Percentiles rank a stretch among this genome's conserved stretches.
Evolutionary conservation across 64 coral and sea anemone genomes (phyloP).

Genomic region (Stylophora pistillata): DNA sequence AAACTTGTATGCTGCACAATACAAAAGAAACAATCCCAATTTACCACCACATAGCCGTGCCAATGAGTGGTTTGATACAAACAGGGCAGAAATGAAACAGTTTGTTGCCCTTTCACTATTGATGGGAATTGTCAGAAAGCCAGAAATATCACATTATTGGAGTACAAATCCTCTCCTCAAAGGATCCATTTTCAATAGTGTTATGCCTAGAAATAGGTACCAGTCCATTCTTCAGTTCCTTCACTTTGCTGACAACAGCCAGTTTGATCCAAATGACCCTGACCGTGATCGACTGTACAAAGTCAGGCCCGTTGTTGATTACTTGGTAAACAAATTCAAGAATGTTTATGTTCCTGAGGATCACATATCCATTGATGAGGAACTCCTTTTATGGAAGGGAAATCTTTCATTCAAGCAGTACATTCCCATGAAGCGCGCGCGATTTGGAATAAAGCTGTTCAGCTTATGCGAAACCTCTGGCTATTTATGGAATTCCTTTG

Average conservation of each 20-base stretch:
- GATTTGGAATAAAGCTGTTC: conserved; percentile 47
- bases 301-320: conserved; percentile 27
- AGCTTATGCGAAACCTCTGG: conserved; percentile 23
- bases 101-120: conserved; percentile 46
- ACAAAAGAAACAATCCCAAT: conserved; percentile 36
- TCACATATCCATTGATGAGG: conserved; percentile 39
- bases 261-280: conserved; percentile 8
- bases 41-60: conserved; percentile 10
- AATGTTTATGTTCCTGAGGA: conserved; percentile 33
- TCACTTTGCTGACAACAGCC: conserved; percentile 38
- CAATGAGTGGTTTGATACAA: conserved; percentile 50
- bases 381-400: conserved; percentile 23
- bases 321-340: conserved; percentile 10
- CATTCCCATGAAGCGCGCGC: conserved; percentile 10
- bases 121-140: conserved; percentile 52
- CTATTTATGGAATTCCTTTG: background rate
- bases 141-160: conserved; percentile 38
- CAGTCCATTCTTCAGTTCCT: too few species aligned
- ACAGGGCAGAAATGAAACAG: conserved; percentile 44
- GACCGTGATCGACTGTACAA: too few species aligned
- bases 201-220: background rate
- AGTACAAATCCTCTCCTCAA: conserved; percentile 36
- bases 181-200: too few species aligned
- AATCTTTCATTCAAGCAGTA: conserved; percentile 37
- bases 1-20: conserved; percentile 57